phyloP scores from a whole-genome alignment of 2,888 invertebrate genomes.

The Papilio protenor region DNA sequence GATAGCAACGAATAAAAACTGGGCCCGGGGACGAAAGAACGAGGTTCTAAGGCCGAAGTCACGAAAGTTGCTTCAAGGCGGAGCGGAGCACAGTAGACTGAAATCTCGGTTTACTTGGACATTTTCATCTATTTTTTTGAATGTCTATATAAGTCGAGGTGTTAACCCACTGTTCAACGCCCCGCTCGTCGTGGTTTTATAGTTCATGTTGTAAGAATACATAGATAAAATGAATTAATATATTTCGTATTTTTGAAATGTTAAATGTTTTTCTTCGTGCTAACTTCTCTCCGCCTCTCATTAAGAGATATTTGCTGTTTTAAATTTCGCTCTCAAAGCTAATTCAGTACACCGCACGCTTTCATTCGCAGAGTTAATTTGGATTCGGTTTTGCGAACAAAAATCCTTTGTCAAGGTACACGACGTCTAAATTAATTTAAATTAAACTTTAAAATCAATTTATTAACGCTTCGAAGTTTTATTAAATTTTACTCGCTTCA shows the following conservation, averaged over 20 bases:
- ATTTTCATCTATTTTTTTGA: too few species aligned
- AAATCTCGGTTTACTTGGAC: too few species aligned
- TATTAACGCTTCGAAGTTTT: constrained; percentile 43
- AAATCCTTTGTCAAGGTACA: constrained; percentile 42
- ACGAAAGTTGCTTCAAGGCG: too few species aligned
- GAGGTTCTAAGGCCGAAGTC: not conserved
- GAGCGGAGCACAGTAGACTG: too few species aligned
- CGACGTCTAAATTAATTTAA: constrained; percentile 39
- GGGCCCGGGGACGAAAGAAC: not conserved
- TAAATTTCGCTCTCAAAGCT: constrained; percentile 3
- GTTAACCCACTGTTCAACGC: too few species aligned
- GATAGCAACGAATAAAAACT: constrained; percentile 14
- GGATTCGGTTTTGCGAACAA: constrained; percentile 17
- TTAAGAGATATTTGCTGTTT: constrained; percentile 19
- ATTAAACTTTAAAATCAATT: constrained; percentile 42
- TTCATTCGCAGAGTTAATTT: constrained; percentile 34
- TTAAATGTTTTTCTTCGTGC: not conserved
- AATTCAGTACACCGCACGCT: constrained; percentile 12
- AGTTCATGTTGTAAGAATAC: too few species aligned
- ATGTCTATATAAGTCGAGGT: too few species aligned
- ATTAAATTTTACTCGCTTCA: constrained; percentile 41
- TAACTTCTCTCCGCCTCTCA: constrained; percentile 14
- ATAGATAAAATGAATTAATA: not conserved
- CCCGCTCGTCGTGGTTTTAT: too few species aligned
- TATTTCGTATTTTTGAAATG: not conserved